A percentile compares a stretch with the other conserved stretches of the same genome.
Evolutionary conservation across 2,797 vertebrate genomes (phyloP).

Genomic region (Syngnathus rostellatus): DNA sequence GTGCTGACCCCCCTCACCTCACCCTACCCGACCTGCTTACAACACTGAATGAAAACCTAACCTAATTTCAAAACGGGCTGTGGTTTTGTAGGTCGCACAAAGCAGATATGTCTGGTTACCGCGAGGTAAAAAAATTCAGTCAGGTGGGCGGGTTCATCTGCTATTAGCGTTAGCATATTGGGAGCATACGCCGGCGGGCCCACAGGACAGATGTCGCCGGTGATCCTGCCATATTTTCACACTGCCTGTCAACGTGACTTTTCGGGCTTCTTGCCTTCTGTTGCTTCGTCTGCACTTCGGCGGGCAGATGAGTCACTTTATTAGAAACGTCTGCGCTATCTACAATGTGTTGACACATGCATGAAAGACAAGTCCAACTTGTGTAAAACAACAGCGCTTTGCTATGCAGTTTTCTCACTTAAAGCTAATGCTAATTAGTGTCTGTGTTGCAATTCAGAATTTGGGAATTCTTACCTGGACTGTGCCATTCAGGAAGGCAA

Average conservation of each 20-base stretch:
- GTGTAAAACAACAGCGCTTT: no score
- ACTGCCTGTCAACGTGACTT: constrained; percentile 8
- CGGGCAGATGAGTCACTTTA: background rate
- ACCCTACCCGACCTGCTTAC: no score
- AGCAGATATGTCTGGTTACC: background rate
- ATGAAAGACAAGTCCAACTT: no score
- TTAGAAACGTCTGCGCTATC: background rate
- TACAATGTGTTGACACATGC: background rate
- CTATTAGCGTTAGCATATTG: constrained; percentile 1
- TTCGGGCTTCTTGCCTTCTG: background rate
- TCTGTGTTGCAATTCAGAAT: no score
- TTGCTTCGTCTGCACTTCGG: background rate
- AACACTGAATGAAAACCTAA: background rate
- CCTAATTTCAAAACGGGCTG: background rate
- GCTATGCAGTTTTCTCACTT: no score
- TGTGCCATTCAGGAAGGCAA: background rate
- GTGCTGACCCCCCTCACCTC: background rate
- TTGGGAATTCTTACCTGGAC: no score
- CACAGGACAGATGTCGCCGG: constrained; percentile 34
- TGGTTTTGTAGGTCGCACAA: background rate
- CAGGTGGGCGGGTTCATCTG: background rate
- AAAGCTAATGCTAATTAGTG: no score
- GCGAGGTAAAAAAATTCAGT: background rate
- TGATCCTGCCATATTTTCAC: constrained; percentile 25
- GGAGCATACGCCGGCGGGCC: constrained; percentile 16